Evolutionary conservation across 2,797 vertebrate species (phyloP).

Genomic region (Meda fulgida): DNA sequence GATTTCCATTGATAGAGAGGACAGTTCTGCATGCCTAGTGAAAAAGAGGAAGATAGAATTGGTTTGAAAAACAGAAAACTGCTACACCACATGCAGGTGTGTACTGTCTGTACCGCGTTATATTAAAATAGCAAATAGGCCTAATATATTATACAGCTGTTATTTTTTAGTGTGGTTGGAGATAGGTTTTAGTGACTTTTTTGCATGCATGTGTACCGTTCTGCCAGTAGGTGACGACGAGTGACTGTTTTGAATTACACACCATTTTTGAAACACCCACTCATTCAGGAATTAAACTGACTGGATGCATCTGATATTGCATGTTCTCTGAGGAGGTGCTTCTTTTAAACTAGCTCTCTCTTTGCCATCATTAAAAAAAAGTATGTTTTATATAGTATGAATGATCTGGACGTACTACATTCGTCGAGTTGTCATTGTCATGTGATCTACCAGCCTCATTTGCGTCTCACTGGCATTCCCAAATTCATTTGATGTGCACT

Average conservation of each 20-base stretch:
- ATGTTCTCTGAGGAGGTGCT: neutral
- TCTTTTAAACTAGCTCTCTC: neutral
- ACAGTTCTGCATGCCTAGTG: neutral
- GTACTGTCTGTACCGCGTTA: no score
- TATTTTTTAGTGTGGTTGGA: neutral
- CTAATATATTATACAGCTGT: neutral
- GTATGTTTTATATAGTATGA: neutral
- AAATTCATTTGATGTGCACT: neutral
- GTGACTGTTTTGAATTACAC: neutral
- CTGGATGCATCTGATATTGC: neutral
- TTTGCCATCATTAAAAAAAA: neutral
- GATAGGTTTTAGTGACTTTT: neutral
- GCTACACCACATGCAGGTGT: conserved; percentile 19
- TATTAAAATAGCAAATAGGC: neutral
- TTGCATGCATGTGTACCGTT: neutral
- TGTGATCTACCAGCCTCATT: no score
- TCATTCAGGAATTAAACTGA: neutral
- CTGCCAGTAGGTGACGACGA: neutral
- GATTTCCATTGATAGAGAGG: neutral
- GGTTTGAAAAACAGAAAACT: neutral
- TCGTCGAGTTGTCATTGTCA: neutral
- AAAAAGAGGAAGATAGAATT: conserved; percentile 8
- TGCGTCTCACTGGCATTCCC: no score
- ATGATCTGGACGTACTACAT: neutral
- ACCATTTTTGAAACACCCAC: neutral